Base-by-base conservation (phyloP, 53 echinoderm and acorn worm species). In the Zoroaster sp. region DNA sequence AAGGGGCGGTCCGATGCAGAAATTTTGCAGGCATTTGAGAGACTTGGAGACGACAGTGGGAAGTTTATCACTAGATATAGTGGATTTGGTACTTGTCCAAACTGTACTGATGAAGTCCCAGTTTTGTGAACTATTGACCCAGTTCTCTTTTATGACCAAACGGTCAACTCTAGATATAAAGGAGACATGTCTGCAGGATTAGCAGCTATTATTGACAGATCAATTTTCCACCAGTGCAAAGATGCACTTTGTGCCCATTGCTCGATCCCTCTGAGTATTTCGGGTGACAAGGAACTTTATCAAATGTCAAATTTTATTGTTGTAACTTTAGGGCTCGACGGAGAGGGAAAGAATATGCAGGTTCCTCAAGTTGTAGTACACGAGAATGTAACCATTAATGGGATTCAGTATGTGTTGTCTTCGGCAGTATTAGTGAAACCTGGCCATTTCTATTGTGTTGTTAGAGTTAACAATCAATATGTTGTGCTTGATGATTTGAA, bases 361-460 rank as follows among this genome's bases (percentile, higher is more conserved):
- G 55, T 17, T 13, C 81, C 81, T 32, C 14, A 35, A n/a, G 45
- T 83, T 52, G 68, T 67, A 21, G 23, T 67, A 20, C 32, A 35
- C 25, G 72, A 83, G 59, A 40, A 30, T 67, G 69, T 45, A 0
- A 43, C 32, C 28, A 53, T 83, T 37, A 36, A 67, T 51, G 83
- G 83, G 33, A 4, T 15, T 12, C 33, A 86, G 0, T 70, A 86
- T 21, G 36, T 72, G 2, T 15, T 85, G 20, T 70, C 86, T 5
- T 17, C 86, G 0, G 72, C 83, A 4, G 83, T 83, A 0, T 69
- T 49, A 86, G 41, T 86, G 86, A 72, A 86, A 70, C 86, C 86
- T 46, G 31, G 6, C 5, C 46, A 77, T 33, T 76, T 76, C 49
- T 46, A 46, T 2, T 44, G 28, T 32, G 34, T 76, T 42, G 23